Conservation (phyloP, 2,797 vertebrate species). For the Atherinosoma microstoma region DNA sequence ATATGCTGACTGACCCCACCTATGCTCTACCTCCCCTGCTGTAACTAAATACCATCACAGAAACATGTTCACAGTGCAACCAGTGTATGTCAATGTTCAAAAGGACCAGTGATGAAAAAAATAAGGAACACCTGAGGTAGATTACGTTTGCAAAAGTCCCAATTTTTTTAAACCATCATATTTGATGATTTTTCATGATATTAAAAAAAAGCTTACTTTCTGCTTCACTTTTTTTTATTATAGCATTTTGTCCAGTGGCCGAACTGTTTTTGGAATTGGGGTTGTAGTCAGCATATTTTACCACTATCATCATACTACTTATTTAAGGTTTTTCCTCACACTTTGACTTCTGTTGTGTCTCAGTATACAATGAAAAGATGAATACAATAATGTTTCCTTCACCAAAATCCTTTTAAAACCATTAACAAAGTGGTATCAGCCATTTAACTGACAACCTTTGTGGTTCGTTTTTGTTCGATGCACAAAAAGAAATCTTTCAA, state of each 20-base stretch:
- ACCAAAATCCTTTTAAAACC: slow-evolving; percentile 53
- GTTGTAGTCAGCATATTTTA: background rate
- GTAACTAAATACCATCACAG: slow-evolving; percentile 36
- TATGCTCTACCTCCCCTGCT: background rate
- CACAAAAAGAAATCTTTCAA: background rate
- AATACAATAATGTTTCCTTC: slow-evolving; percentile 75
- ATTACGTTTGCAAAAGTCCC: slow-evolving; percentile 77
- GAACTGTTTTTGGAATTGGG: background rate
- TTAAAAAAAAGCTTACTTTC: too few species aligned
- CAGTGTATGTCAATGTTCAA: slow-evolving; percentile 18
- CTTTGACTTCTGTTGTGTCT: slow-evolving; percentile 43
- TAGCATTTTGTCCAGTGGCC: too few species aligned
- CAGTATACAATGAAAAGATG: slow-evolving; percentile 41
- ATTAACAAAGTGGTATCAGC: slow-evolving; percentile 51
- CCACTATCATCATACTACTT: slow-evolving; percentile 67
- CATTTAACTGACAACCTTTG: slow-evolving; percentile 32
- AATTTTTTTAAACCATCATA: too few species aligned
- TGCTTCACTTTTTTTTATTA: too few species aligned
- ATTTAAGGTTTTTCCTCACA: slow-evolving; percentile 72
- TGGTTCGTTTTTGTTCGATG: slow-evolving; percentile 9
- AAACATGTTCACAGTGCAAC: too few species aligned
- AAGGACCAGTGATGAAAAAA: slow-evolving; percentile 49
- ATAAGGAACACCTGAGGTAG: slow-evolving; percentile 82
- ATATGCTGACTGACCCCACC: slow-evolving; percentile 6
- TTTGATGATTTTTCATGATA: too few species aligned